Conservation (phyloP, 2,797 vertebrate genomes). For the Borostomias antarcticus region DNA sequence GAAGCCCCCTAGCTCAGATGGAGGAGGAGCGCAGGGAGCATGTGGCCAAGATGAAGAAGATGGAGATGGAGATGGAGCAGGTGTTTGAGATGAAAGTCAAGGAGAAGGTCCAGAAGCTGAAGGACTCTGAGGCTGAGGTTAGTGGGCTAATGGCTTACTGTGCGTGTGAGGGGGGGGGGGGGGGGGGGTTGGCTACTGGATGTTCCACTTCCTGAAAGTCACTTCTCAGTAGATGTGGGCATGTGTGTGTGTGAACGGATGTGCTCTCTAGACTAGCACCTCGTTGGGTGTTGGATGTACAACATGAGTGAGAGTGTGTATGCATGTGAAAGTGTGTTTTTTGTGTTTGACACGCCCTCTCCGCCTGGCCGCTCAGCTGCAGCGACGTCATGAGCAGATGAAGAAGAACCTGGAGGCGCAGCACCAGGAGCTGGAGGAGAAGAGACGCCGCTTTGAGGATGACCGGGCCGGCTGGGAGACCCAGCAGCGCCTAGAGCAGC, state of each 20-base stretch:
- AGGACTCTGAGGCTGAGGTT: constrained; percentile 99
- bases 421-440: constrained; percentile 95
- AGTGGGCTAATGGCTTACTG: background rate
- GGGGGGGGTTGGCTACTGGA: too few species aligned
- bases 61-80: constrained; percentile 99
- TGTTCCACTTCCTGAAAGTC: constrained; percentile 29
- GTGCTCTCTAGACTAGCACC: background rate
- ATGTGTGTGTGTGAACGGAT: background rate
- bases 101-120: constrained; percentile 98
- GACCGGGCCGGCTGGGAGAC: constrained; percentile 93
- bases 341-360: background rate
- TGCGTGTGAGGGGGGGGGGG: too few species aligned
- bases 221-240: background rate
- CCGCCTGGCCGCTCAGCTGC: constrained; percentile 75
- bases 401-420: constrained; percentile 98
- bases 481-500: constrained; percentile 94
- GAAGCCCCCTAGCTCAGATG: constrained; percentile 98
- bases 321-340: background rate
- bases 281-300: background rate
- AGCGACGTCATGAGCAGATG: constrained; percentile 97
- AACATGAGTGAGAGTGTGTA: background rate
- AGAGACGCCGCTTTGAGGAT: constrained; percentile 93
- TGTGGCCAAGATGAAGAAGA: constrained; percentile 98
- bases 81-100: constrained; percentile 99
- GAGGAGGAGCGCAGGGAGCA: constrained; percentile 97